A percentile compares a stretch with the other conserved stretches of the same genome.
Evolutionary conservation across 2,797 vertebrate species (phyloP).

Genomic region (Enteromius treurensis): DNA sequence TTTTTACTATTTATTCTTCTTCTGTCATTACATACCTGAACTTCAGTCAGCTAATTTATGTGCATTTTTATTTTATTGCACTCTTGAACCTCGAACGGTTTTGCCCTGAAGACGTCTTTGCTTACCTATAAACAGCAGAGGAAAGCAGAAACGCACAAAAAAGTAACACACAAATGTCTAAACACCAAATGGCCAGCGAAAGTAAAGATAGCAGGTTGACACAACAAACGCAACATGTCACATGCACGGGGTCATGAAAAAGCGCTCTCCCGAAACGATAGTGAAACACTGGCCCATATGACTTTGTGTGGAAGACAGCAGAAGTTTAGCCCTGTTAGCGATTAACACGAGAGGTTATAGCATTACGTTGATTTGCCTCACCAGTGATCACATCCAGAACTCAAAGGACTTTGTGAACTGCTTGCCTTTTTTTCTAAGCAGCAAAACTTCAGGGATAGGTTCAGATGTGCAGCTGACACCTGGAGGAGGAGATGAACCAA

Average conservation of each 20-base stretch:
- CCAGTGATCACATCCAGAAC: neutral
- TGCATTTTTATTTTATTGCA: neutral
- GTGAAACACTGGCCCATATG: constrained; percentile 8
- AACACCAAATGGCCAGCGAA: neutral
- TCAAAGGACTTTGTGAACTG: neutral
- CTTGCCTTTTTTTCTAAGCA: neutral
- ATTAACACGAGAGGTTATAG: neutral
- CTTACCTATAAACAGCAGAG: constrained; percentile 35
- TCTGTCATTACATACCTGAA: neutral
- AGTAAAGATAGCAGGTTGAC: constrained; percentile 29
- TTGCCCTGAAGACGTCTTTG: constrained; percentile 22
- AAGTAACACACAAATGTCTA: constrained; percentile 31
- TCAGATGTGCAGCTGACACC: neutral
- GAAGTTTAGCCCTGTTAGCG: neutral
- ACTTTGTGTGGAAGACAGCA: neutral
- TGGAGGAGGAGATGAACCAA: neutral
- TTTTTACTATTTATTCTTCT: neutral
- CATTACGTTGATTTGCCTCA: neutral
- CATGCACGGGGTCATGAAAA: neutral
- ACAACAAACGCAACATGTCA: constrained; percentile 17
- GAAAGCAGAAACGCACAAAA: constrained; percentile 19
- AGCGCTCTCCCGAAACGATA: constrained; percentile 9
- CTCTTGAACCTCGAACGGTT: constrained; percentile 8
- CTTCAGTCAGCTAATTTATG: neutral
- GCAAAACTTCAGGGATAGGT: neutral